Evolutionary conservation across 1,140 invertebrate genomes (phyloP).

Genomic region (Coelopa frigida): DNA sequence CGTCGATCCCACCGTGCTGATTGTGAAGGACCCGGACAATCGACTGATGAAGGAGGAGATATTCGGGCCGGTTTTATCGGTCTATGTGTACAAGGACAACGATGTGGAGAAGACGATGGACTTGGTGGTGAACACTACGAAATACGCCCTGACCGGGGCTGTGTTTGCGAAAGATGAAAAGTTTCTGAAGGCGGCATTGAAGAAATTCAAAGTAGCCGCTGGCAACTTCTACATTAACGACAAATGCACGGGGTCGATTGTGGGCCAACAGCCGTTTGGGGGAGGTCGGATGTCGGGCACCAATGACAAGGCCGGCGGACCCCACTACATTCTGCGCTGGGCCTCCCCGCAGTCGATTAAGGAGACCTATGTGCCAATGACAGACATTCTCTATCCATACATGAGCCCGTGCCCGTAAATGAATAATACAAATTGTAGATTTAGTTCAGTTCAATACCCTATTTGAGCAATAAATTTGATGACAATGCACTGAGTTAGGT

Average conservation of each 20-base stretch:
- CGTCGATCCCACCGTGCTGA: slow-evolving; percentile 91
- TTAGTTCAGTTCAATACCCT: background rate
- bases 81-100: slow-evolving; percentile 84
- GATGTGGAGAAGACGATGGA: slow-evolving; percentile 64
- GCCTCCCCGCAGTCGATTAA: slow-evolving; percentile 89
- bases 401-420: slow-evolving; percentile 52
- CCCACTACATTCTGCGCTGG: slow-evolving; percentile 89
- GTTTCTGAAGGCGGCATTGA: slow-evolving; percentile 68
- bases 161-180: slow-evolving; percentile 80
- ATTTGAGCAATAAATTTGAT: background rate
- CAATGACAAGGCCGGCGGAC: slow-evolving; percentile 97
- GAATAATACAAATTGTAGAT: background rate
- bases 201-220: slow-evolving; percentile 71
- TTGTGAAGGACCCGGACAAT: slow-evolving; percentile 74
- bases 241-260: slow-evolving; percentile 95
- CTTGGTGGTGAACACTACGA: slow-evolving; percentile 66
- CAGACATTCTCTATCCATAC: slow-evolving; percentile 81
- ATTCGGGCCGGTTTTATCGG: slow-evolving; percentile 87
- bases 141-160: slow-evolving; percentile 88
- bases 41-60: slow-evolving; percentile 95
- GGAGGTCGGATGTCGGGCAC: slow-evolving; percentile 91
- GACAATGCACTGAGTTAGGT: no score
- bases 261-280: slow-evolving; percentile 98
- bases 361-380: slow-evolving; percentile 77
- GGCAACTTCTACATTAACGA: slow-evolving; percentile 99